Evolutionary conservation across 2,113 vertebrate species (phyloP), one percentile per base, ranked within the genome.

Genomic region (Cynocephalus volans): DNA sequence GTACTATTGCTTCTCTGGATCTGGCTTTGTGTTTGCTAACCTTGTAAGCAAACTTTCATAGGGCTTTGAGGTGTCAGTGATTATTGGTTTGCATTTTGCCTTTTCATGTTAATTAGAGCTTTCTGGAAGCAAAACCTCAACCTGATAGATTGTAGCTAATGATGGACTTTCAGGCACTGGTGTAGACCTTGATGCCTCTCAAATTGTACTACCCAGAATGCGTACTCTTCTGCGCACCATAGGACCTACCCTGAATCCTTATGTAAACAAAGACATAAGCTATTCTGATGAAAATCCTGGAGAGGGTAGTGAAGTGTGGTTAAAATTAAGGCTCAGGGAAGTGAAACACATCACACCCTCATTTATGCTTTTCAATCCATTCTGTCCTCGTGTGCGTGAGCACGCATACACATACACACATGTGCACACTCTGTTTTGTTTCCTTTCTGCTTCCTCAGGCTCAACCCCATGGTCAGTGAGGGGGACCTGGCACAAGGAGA

Each of bases 281-380:
- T 94, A 28, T 65, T 95, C 83, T 95, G 50, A 87, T 85, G 50
- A 93, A 97, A 92, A 77, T 86, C 41, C 36, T 87, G 17, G 21
- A 69, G 77, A 94, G 33, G 33, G 8, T 48, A 58, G n/a, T 82
- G 15, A 80, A 92, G 5, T 82, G 19, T 83, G 36, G 28, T 65
- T 86, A 93, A 94, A 48, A 80, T 85, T 90, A 92, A 88, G 13
- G 12, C 24, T 87, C 86, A 75, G 31, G 33, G 36, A 93, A 92
- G 33, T 56, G 70, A 92, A 96, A 82, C 73, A 3, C 11, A 90
- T 86, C 56, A 82, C 23, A 86, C 9, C 23, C 14, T 89, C 36
- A 88, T 85, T 89, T 91, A 72, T 54, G 5, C 28, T 92, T 95
- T 86, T 64, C 52, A 86, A 23, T 26, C 13, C 6, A 65, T 75